Conservation (phyloP, 2,113 vertebrate species). For the Python bivittatus region DNA sequence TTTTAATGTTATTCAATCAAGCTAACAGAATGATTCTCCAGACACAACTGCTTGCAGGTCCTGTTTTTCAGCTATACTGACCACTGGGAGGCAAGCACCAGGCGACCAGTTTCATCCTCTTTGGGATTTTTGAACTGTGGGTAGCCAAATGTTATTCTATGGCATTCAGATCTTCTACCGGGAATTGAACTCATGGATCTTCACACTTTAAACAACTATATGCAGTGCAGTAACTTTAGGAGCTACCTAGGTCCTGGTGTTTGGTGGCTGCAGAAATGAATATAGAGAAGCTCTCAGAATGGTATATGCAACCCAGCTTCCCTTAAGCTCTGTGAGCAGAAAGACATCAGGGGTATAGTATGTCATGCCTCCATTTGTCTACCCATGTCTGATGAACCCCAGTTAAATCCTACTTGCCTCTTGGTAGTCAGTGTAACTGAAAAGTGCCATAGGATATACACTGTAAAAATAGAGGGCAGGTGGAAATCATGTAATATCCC, state of each 20-base stretch:
- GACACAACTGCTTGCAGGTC: not conserved
- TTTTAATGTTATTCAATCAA: not conserved
- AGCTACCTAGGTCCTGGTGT: not conserved
- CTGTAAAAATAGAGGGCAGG: not conserved
- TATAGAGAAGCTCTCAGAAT: not conserved
- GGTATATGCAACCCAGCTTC: not conserved
- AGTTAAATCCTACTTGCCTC: not conserved
- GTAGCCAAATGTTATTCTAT: not conserved
- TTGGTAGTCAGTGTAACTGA: not conserved
- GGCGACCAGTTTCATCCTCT: not conserved
- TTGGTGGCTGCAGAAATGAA: not conserved
- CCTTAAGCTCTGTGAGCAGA: not conserved
- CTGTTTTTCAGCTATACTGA: not conserved
- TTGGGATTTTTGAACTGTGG: not conserved
- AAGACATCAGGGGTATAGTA: not conserved
- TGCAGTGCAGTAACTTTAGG: not conserved
- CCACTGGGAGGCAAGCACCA: not conserved
- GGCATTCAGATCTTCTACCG: not conserved
- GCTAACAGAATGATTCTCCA: not conserved
- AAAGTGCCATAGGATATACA: not conserved
- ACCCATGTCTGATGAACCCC: not conserved
- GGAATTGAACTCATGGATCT: not conserved
- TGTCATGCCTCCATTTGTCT: not conserved
- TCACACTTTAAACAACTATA: not conserved
- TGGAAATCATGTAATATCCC: not conserved